Conservation (phyloP, 2,888 invertebrate species). For the Therioaphis trifolii region DNA sequence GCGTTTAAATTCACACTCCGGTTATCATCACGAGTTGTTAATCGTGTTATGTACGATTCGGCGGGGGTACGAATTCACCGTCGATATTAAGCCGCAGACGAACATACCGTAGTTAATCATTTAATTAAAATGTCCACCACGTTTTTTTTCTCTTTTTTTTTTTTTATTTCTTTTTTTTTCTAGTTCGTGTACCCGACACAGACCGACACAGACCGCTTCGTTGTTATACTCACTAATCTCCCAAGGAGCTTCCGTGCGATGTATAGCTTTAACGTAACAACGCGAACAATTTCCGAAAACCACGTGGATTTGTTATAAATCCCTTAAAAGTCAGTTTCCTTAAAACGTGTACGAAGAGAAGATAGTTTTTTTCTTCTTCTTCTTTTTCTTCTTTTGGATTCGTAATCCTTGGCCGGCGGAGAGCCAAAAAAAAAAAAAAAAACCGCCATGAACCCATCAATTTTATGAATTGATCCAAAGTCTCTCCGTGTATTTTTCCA, state of each 20-base stretch:
- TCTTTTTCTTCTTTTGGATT: not conserved
- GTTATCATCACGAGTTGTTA: not conserved
- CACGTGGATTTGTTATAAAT: slow-evolving; percentile 44
- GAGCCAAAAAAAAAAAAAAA: not conserved
- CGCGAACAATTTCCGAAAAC: not conserved
- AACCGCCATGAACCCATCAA: not conserved
- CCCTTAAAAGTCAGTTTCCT: slow-evolving; percentile 19
- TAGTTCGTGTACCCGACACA: not conserved
- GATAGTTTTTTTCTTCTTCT: not conserved
- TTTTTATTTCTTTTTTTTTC: no score
- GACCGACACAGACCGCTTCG: no score
- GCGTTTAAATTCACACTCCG: no score
- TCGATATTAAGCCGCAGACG: not conserved
- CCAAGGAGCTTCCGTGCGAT: not conserved
- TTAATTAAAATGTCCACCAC: not conserved
- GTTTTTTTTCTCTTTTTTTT: not conserved
- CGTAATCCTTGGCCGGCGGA: not conserved
- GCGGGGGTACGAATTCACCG: not conserved
- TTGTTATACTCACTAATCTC: not conserved
- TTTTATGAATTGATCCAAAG: not conserved
- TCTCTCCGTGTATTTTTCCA: not conserved
- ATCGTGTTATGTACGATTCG: not conserved
- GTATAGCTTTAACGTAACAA: slow-evolving; percentile 11
- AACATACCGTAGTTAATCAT: not conserved
- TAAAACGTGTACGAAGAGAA: not conserved